A percentile compares a stretch with the other conserved stretches of the same genome.
phyloP scores from a whole-genome alignment of 1,140 invertebrate genomes.

The Periplaneta americana region DNA sequence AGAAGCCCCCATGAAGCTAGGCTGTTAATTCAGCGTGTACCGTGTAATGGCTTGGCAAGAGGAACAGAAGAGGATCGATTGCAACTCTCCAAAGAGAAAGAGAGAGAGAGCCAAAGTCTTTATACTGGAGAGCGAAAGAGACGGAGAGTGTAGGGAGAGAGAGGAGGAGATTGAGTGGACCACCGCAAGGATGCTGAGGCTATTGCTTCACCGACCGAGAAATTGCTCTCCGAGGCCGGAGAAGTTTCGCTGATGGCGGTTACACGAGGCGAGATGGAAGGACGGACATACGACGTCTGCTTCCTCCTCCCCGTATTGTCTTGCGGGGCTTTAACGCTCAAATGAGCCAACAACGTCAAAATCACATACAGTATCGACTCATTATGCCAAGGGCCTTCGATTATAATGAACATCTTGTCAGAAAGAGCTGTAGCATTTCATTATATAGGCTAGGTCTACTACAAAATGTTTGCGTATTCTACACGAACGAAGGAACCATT shows the following conservation, averaged over 20 bases:
- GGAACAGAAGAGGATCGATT: background rate
- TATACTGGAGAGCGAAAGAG: background rate
- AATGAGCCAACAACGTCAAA: too few relatives aligned
- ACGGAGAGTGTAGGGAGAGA: background rate
- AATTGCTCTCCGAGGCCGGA: background rate
- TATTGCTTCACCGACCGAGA: background rate
- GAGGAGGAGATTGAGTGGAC: background rate
- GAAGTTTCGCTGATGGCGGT: background rate
- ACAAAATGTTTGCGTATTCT: too few relatives aligned
- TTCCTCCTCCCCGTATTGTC: too few relatives aligned
- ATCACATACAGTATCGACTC: too few relatives aligned
- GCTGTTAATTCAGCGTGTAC: slow-evolving; percentile 8
- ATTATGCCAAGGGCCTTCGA: too few relatives aligned
- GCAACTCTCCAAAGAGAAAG: background rate
- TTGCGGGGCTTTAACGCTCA: too few relatives aligned
- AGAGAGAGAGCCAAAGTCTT: too few relatives aligned
- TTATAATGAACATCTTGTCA: too few relatives aligned
- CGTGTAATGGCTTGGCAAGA: slow-evolving; percentile 6
- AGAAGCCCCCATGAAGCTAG: background rate
- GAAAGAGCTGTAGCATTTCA: too few relatives aligned
- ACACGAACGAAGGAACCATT: too few relatives aligned
- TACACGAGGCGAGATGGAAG: background rate
- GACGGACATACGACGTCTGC: background rate
- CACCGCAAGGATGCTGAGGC: background rate
- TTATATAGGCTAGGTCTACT: too few relatives aligned